These are phyloP conservation scores for Drosophila demipolita DNA, from an alignment of 2,888 invertebrate genomes.

Conservation along the genomic window DNA sequence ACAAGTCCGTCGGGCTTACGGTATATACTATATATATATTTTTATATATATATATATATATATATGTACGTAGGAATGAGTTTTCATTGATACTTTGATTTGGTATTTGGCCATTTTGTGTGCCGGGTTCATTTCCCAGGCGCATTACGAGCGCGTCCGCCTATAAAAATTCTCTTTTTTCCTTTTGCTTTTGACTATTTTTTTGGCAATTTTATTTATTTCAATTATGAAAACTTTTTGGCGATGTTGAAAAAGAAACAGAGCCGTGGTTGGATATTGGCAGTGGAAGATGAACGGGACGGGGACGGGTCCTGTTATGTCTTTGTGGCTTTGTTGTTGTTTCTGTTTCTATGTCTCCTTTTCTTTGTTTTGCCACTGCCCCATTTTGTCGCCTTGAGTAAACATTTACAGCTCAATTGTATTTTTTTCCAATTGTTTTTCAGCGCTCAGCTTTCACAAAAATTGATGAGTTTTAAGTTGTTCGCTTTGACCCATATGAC, in stretches of 20 bases:
- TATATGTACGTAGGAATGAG: slow-evolving; percentile 31
- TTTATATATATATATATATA: not conserved
- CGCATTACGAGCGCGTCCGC: slow-evolving; percentile 40
- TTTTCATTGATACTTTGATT: slow-evolving; percentile 72
- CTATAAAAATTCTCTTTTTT: slow-evolving; percentile 34
- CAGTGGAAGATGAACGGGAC: not conserved
- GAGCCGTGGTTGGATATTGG: slow-evolving; percentile 34
- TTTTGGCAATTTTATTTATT: slow-evolving; percentile 56
- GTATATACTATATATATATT: not conserved
- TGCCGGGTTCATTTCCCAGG: slow-evolving; percentile 52
- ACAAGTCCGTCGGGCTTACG: slow-evolving; percentile 60
- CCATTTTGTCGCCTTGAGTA: slow-evolving; percentile 54
- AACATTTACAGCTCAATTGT: slow-evolving; percentile 73
- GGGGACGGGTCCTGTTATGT: slow-evolving; percentile 17
- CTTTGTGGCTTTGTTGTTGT: slow-evolving; percentile 18
- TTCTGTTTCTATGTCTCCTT: slow-evolving; percentile 10
- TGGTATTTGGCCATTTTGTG: slow-evolving; percentile 35
- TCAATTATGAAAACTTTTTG: slow-evolving; percentile 73
- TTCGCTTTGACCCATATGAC: slow-evolving; percentile 15
- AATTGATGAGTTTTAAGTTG: slow-evolving; percentile 79
- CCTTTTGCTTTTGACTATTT: slow-evolving; percentile 20
- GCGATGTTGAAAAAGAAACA: slow-evolving; percentile 14
- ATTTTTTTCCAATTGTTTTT: slow-evolving; percentile 29
- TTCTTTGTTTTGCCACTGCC: not conserved
- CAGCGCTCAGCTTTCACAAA: slow-evolving; percentile 51